These are phyloP conservation scores for Heliconius ismenius DNA, from an alignment of 2,888 invertebrate genomes.

Conservation along the genomic window DNA sequence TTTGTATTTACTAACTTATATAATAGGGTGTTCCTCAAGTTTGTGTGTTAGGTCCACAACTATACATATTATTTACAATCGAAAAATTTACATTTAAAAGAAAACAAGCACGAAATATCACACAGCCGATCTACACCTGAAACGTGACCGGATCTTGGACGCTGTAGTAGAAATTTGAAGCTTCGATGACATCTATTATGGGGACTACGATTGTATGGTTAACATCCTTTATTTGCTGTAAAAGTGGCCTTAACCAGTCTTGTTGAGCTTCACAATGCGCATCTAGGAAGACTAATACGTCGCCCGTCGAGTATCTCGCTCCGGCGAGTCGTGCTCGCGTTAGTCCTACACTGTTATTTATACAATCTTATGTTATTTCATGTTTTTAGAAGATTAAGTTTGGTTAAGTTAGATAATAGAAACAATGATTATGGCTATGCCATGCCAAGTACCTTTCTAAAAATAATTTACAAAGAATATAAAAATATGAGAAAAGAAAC, in stretches of 20 bases:
- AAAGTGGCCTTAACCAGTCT: conserved; percentile 94
- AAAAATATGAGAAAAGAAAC: no score
- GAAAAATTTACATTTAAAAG: neutral
- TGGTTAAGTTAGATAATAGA: neutral
- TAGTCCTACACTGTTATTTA: conserved; percentile 88
- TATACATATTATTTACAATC: conserved; percentile 26
- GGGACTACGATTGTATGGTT: conserved; percentile 93
- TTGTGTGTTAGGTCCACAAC: conserved; percentile 27
- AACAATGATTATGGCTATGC: neutral
- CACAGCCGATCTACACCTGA: conserved; percentile 59
- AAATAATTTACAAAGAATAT: neutral
- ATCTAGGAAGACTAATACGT: conserved; percentile 93
- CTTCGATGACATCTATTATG: conserved; percentile 96
- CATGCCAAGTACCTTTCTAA: neutral
- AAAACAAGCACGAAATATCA: conserved; percentile 11
- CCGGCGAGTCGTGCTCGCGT: conserved; percentile 94
- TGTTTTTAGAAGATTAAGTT: neutral
- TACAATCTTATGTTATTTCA: conserved; percentile 19
- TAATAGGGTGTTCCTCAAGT: conserved; percentile 2
- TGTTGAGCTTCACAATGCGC: conserved; percentile 93
- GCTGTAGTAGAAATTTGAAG: conserved; percentile 88
- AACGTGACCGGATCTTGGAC: conserved; percentile 78
- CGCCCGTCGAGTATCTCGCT: conserved; percentile 89
- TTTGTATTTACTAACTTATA: neutral
- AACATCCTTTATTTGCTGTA: conserved; percentile 91